Base-by-base conservation (phyloP, 2,888 invertebrate genomes). In the Mythimna loreyi region DNA sequence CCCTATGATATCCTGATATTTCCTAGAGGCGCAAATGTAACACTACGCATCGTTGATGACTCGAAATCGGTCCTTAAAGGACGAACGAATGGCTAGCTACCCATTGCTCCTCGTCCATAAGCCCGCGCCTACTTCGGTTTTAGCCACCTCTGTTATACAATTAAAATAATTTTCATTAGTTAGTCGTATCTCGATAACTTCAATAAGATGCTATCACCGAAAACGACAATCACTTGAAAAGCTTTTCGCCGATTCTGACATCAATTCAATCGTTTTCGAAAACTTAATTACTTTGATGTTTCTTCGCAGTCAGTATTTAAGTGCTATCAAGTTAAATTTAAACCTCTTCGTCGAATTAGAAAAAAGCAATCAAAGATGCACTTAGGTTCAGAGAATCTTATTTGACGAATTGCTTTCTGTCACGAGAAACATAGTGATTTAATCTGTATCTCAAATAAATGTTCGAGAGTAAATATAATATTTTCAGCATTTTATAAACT, bases 311-410 rank as follows among this genome's bases (percentile, higher is more conserved):
- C 40, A 16, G 11, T 53, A 53, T 33, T 58, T 57, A 67, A 60
- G 55, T 50, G 36, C 36, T 56, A n/a, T 56, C 43, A 67, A 73
- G 68, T 73, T 60, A 40, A 56, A 60, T 67, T 49, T 2, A 33
- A 59, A 25, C 43, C 28, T 11, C 47, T 55, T 59, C 4, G 40
- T 58, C 1, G 49, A 28, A 21, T 59, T n/a, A 45, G 28, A 25
- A 9, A 21, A 13, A 45, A 30, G 9, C 16, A 13, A 59, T 45
- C 40, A 53, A 47, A 63, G n/a, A 63, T 65, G 43, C 49, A 55
- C 49, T 75, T 28, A n/a, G 21, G n/a, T 36, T 19, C 28, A 5
- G 9, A 47, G 21, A 56, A 47, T 50, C 23, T 45, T 16, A 52
- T 65, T 52, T 40, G 28, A 23, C 8, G 16, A 65, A 75, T 58